Evolutionary conservation across 2,888 invertebrate genomes (phyloP), one percentile per base, ranked within the genome.

Genomic region (Nasonovia ribisnigri): DNA sequence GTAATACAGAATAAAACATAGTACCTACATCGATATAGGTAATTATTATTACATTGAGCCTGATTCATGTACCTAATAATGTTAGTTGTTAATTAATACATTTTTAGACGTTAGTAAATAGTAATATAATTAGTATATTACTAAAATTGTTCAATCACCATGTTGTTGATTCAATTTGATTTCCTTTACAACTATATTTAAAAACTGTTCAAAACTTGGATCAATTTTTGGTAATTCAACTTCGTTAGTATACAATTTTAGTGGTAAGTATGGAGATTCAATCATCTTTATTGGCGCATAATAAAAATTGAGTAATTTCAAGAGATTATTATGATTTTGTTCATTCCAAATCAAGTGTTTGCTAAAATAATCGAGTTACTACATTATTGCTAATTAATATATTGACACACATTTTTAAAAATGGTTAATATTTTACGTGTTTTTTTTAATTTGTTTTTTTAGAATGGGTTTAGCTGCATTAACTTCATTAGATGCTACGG

Each of bases 241-340:
- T 84, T 29, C 43, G 6, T 51, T 46, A 42, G 10, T 8, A 24
- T 84, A 6, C 2, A 43, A 54, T 24, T 57, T 13, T 1, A 89
- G 36, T n/a, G 84, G 67, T 10, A 46, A n/a, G 24, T 90, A 60
- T 13, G 93, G 84, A 36, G 60, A 93, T 67, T 90, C 84, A 5
- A 93, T 11, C 13, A 60, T 90, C 3, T 86, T 89, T 26, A 86
- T 86, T 0, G 84, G 93, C 6, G 67, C 84, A 29, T 90, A 93
- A 67, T 86, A 24, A 5, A 3, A 26, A 46, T 42, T 60, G 6
- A 93, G 43, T 11, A 86, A 67, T 93, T 93, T 93, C 86, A 93
- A 29, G 4, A 93, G 24, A 42, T 84, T 42, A 3, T 90, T 42
- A 10, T 90, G 48, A 20, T 48, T 29, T 36, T 60, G 16, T 42